Evolutionary conservation across 1,140 invertebrate species (phyloP), one percentile per base, ranked within the genome.

Genomic region (Macrobrachium nipponense): DNA sequence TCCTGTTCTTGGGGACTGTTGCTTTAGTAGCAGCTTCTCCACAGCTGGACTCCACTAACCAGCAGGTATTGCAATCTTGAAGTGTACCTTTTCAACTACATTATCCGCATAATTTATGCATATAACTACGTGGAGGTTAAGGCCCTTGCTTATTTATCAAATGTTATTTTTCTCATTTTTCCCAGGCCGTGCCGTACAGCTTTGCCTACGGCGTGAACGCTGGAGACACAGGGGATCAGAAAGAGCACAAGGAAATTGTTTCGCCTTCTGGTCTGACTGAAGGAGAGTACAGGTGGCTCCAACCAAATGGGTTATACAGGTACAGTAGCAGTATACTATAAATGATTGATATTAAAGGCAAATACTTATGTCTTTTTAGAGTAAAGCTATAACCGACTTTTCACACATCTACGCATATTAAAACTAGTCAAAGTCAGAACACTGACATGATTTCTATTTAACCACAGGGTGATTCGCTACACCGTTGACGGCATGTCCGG

Each of bases 211-310:
- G 83, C 10, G 83, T 86, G 77, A 72, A 51, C 12, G 68, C 60
- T 6, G 17, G 18, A 27, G 66, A 80, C 14, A 86, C 83, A 2
- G 83, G 83, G 7, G 83, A 86, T 70, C 77, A 43, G 27, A 86
- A 86, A 78, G 83, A 86, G 43, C 83, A 86, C 83, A 86, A 86
- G 68, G 58, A 86, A 43, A 51, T 77, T n/a, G 77, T 86, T 23
- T 86, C 77, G 14, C 83, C 68, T 2, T 62, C 77, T 7, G 83
- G 83, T 17, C 27, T 77, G 11, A 86, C 83, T 18, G 83, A 86
- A 60, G 83, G 83, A n/a, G 83, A 86, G n/a, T 86, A 86, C 83
- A 77, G 83, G 18, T 86, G 83, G 83, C 83, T 75, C 5, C 83
- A 75, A 20, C 83, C 83, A 10, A 86, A 86, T 60, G 83, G 83